Base-by-base conservation (phyloP, 2,888 invertebrate species). In the Drosophila lacicola region DNA sequence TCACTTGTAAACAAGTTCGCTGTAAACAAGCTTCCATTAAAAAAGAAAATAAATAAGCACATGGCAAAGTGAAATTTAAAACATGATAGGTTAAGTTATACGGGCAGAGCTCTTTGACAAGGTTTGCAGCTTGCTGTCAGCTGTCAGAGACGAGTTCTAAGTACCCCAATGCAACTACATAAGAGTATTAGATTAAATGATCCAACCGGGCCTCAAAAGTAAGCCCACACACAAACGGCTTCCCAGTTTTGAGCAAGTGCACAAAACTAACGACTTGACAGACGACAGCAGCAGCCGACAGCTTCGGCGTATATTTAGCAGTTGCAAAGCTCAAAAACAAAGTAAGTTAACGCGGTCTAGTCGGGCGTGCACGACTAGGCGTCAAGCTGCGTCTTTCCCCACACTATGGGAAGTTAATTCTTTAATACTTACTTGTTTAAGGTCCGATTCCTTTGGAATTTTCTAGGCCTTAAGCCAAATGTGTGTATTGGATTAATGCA, bases 181-280 rank as follows among this genome's bases (percentile, higher is more conserved):
- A 47, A 44, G 13, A 44, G 45, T 69, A 69, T 69, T 57, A 55
- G 70, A 49, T 63, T 69, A 63, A 70, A 62, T 58, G 62, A 34
- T 17, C 34, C 41, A 47, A 62, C 41, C 56, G 69, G 45, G 55
- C 55, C 55, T 61, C 51, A 46, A 56, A 67, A 68, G 49, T 55
- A 66, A 50, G 34, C 42, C 42, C n/a, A 42, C 61, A 44, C 53
- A 53, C 33, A 10, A 33, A 63, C n/a, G 4, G 51, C 55, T 51
- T 10, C 54, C n/a, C 45, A 50, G 50, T 60, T 65, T 39, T 17
- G n/a, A 44, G 68, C 51, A 55, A 66, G 44, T 36, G 37, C 46
- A 44, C 11, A 33, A 46, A 55, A 60, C 58, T 55, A 17, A 37
- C 56, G 50, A 55, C 53, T 57, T 49, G 53, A 57, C 55, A 42